Evolutionary conservation across 2,888 invertebrate species (phyloP).

Genomic region (Euzophera pinguis): DNA sequence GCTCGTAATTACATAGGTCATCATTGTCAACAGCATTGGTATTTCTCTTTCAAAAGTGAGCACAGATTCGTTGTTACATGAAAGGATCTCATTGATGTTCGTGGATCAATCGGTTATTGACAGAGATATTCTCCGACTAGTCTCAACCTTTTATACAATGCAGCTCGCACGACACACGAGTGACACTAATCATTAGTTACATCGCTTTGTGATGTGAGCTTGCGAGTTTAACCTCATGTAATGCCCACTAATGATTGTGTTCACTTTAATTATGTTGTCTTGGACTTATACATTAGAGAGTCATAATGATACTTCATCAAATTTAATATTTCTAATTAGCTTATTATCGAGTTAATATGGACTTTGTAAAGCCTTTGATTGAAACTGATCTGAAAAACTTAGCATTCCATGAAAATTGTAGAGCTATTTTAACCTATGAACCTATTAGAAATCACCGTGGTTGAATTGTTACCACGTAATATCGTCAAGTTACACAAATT

Average conservation of each 20-base stretch:
- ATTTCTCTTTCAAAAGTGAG: conserved; percentile 55
- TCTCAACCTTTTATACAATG: conserved; percentile 26
- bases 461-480: background rate
- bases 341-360: conserved; percentile 2
- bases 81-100: conserved; percentile 38
- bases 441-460: background rate
- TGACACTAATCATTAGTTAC: conserved; percentile 55
- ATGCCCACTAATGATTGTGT: conserved; percentile 14
- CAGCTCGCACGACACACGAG: conserved; percentile 35
- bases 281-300: conserved; percentile 12
- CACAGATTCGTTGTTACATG: conserved; percentile 40
- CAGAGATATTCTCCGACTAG: conserved; percentile 32
- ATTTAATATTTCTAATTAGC: conserved; percentile 10
- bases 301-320: conserved; percentile 11
- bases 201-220: conserved; percentile 31
- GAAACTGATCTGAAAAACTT: no score
- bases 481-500: conserved; percentile 29
- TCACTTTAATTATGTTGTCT: conserved; percentile 19
- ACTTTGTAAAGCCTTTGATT: no score
- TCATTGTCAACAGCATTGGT: conserved; percentile 52
- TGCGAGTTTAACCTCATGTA: conserved; percentile 8
- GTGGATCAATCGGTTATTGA: conserved; percentile 44
- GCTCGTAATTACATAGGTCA: conserved; percentile 53
- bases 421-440: background rate
- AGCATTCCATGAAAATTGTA: background rate